Base-by-base conservation (phyloP, 64 coral and sea anemone genomes). In the Trachythela sp. region DNA sequence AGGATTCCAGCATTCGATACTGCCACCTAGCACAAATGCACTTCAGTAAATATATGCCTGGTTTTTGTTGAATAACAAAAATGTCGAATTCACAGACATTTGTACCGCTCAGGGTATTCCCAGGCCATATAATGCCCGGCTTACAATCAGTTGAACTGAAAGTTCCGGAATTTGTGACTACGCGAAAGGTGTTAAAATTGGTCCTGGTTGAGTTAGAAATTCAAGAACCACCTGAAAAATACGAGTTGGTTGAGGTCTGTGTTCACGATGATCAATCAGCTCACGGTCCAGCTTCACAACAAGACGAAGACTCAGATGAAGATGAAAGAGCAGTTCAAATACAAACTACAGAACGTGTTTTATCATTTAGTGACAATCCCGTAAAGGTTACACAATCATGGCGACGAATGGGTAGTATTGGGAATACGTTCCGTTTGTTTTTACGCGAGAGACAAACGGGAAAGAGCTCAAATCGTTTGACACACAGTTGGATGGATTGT, bases 401-500 rank as follows among this genome's bases (percentile, higher is more conserved):
- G 96, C 91, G 88, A 17, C 83, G 86, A 30, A 86, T 99, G 34
- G 72, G 90, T 8, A 92, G 84, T 45, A 86, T 88, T 18, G 90
- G 94, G 48, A 88, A 86, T 48, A 88, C 89, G n/a, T 99, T 94
- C 54, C 71, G 96, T 27, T 84, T 99, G 26, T 99, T 99, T 41
- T 70, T 99, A 29, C 70, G 96, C 42, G 96, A 94, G 64, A 94
- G 93, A 72, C 54, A 59, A 3, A 72, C 89, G 14, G 49, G 85
- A 8, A 88, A 84, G 30, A 87, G 86, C 26, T 87, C 90, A 34
- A 93, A 86, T 18, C 83, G 84, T 54, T 84, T 89, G 85, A 88
- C 86, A n/a, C 85, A 91, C 48, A 85, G 92, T 40, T 99, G 96
- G 96, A 94, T 99, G 96, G 96, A 99, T 80, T 99, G 96, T 49